Evolutionary conservation across 2,113 vertebrate genomes (phyloP), one percentile per base, ranked within the genome.

Genomic region (Boleophthalmus pectinirostris): DNA sequence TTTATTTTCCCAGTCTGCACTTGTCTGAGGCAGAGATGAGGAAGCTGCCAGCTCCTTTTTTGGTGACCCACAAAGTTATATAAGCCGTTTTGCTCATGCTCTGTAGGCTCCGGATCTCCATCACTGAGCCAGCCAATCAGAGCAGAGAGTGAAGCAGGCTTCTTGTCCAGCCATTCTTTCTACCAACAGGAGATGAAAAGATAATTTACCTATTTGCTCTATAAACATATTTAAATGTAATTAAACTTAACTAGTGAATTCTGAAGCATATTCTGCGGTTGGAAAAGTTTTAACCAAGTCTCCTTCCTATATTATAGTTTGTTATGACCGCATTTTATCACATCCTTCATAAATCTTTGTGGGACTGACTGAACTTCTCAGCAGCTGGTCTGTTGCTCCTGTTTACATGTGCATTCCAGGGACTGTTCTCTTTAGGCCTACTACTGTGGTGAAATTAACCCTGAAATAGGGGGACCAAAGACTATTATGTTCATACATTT

Each of bases 21-120:
- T 25, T 61, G 53, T 58, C 60, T 51, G 46, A 61, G 57, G 24
- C 21, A 69, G 49, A 33, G 60, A 86, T 25, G 64, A 73, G 60
- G 38, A 80, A 54, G 20, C 72, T 74, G 73, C 65, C 77, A 74
- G 74, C 33, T 70, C 15, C 63, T 18, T 61, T 75, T 61, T 74
- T 64, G 61, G 74, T 87, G 87, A 90, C 85, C 83, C 80, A 88
- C 75, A 84, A 83, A 60, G 54, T 92, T 90, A 90, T 74, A 74
- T 90, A 91, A 92, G 73, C 47, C 24, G 38, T 75, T 84, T 84
- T 86, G 84, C 90, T 81, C 85, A 82, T 85, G 88, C 89, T 87
- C 85, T 82, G 81, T 86, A 43, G 73, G 78, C 60, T 56, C 64
- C 58, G 67, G 25, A 67, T 70, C 79, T 58, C 65, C 72, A 79